phyloP scores from a whole-genome alignment of 2,113 vertebrate genomes.

The pig (Sus scrofa) region T2T-Sscrofa CM000825.6:56661501-56662000 shows the following conservation, averaged over 20 bases:
- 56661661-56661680: neutral
- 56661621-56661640: neutral
- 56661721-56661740: neutral
- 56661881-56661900: neutral
- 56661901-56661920: neutral
- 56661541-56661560: neutral
- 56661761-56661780: neutral
- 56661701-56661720: neutral
- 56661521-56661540: neutral
- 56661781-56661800: neutral
- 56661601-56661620: neutral
- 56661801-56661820: neutral
- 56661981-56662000: conserved; percentile 54
- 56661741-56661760: neutral
- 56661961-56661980: conserved; percentile 43
- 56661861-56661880: neutral
- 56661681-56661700: neutral
- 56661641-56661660: neutral
- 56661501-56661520: neutral
- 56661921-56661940: neutral
- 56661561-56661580: too few relatives aligned
- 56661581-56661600: neutral
- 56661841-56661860: neutral
- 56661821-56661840: neutral
- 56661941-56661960: neutral